Base-by-base conservation (phyloP, 2,797 vertebrate genomes). In the Aulostomus chinensis region DNA sequence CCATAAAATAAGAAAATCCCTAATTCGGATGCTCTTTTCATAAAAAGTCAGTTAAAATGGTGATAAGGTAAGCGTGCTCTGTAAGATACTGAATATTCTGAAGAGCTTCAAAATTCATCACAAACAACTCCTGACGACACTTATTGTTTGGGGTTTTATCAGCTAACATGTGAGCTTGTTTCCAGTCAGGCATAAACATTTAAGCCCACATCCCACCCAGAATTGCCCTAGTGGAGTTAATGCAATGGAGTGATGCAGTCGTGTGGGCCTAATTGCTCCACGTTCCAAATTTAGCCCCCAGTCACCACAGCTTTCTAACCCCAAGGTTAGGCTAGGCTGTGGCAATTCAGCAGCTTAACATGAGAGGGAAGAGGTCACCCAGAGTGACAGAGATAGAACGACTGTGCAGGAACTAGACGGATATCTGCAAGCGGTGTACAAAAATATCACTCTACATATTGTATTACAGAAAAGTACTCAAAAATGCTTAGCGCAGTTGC, bases 281-380 rank as follows among this genome's bases (percentile, higher is more conserved):
- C 5, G 34, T 46, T 83, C 80, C 73, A 83, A 81, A 87, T 84
- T 81, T 84, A 82, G 78, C 66, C 68, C 53, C 61, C 58, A 78
- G 69, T 73, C 67, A 68, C 75, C 60, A 70, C 72, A 58, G 72
- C 58, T 56, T 9, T 43, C 33, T 80, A 80, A 89, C 85, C 85
- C 63, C 33, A n/a, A 62, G 76, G 71, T 81, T 65, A 52, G 70
- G 37, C 68, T 40, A 34, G 66, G 73, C 67, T 26, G 48, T 54
- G 58, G 69, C 62, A 77, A 58, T 59, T 78, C 78, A 78, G 58
- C 52, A 76, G 77, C 65, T 78, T 70, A 59, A 58, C 64, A 58
- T 61, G 61, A 37, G 45, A 60, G 47, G 21, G 16, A 29, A 53
- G 51, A 46, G 25, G 50, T 22, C 31, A 24, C 30, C 48, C 22